Conservation (phyloP, 2,113 vertebrate species). For the Platanista minor region DNA sequence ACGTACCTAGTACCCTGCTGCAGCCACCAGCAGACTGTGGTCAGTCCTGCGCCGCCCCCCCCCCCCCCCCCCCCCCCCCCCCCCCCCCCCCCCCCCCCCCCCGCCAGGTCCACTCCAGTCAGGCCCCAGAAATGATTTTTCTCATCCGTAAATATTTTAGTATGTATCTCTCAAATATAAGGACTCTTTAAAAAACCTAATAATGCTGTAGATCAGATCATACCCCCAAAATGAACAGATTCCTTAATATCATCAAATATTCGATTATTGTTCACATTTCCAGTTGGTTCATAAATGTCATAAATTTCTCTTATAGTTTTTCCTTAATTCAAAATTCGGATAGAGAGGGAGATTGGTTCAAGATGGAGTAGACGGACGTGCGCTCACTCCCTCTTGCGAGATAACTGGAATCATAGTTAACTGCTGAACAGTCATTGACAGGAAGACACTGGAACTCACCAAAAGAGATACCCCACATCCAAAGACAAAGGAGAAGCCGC, state of each 20-base stretch:
- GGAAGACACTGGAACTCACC: too few relatives aligned
- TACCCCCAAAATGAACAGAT: neutral
- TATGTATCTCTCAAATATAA: neutral
- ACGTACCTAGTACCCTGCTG: accelerated
- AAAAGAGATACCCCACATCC: too few relatives aligned
- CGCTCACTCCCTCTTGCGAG: too few relatives aligned
- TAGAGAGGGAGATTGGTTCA: too few relatives aligned
- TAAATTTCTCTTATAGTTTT: neutral
- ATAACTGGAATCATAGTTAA: too few relatives aligned
- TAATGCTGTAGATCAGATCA: neutral
- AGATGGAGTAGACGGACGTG: too few relatives aligned
- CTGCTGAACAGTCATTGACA: too few relatives aligned
- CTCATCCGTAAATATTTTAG: neutral
- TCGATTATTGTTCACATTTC: neutral
- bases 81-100: too few relatives aligned
- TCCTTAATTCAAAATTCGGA: neutral
- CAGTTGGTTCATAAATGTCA: neutral
- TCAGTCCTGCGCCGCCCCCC: neutral
- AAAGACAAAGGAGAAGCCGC: too few relatives aligned
- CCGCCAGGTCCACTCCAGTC: neutral
- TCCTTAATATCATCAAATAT: neutral
- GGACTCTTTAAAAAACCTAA: neutral
- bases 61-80: too few relatives aligned
- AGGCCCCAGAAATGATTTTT: neutral
- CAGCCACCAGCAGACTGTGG: neutral